Base-by-base conservation (phyloP, 1,140 invertebrate species). In the Cataglyphis hispanica region DNA sequence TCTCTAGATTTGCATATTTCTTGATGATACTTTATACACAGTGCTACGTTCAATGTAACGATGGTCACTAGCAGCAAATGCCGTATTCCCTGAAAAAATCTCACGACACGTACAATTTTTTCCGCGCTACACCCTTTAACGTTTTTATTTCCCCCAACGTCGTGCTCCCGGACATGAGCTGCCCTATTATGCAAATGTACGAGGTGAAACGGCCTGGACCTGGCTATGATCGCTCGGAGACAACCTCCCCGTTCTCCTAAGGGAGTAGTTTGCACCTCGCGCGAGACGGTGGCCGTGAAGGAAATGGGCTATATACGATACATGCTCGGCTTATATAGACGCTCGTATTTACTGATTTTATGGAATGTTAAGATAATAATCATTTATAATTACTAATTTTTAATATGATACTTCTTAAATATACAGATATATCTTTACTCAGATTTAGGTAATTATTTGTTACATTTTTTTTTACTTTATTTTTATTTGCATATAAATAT, bases 181-280 rank as follows among this genome's bases (percentile, higher is more conserved):
- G 78, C 72, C 89, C 88, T 92, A 92, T 92, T 92, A 92, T 92
- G 92, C 91, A 92, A 92, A 92, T 92, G 90, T 86, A 88, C 87
- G 81, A 90, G 86, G 89, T 86, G 88, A 91, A 90, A 92, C 86
- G 89, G 80, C 86, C 89, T 87, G 91, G 90, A 91, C 87, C 84
- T 86, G 85, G 87, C 87, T 86, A 91, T 89, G 91, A 92, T 89
- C 91, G 91, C 87, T 89, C 87, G 61, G 91, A 89, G 86, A 91
- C 90, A 86, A 85, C 78, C 87, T n/a, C n/a, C 63, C 78, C 31
- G 25, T 34, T 58, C 22, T 90, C 89, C 83, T 86, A 74, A 64
- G 88, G 81, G 88, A 70, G 72, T 74, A 90, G 86, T 90, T 90
- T 90, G 37, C 61, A 90, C 76, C 75, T 53, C 22, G 81, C 27